Base-by-base conservation (phyloP, 2,888 invertebrate genomes). In the Unio pictorum region DNA sequence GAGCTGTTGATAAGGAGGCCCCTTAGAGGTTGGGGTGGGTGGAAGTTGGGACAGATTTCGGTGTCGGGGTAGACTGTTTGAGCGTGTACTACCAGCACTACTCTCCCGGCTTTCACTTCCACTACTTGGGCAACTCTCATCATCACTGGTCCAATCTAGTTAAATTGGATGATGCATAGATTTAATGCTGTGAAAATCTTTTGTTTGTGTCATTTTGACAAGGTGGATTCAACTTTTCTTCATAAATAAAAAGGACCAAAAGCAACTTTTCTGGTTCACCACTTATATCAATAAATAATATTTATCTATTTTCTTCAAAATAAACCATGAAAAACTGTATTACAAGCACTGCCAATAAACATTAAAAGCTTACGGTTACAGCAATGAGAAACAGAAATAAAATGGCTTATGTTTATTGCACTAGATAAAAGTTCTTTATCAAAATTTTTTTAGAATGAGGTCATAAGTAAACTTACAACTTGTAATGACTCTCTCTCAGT, bases 71-170 rank as follows among this genome's bases (percentile, higher is more conserved):
- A 75, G 74, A 64, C 71, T 66, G 15, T 72, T 75, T 45, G 84
- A 81, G 8, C 83, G 72, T 17, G 76, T 74, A 75, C 85, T 86
- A 28, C 85, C 86, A 1, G 86, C 86, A 75, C 87, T 88, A 68
- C 86, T 86, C 69, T 85, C 87, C 45, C 87, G 66, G 74, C 87
- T 88, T 72, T 87, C 85, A 78, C 85, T 85, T 61, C 83, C 86
- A 73, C 86, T 85, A 72, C 87, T 87, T 3, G 83, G 84, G 67
- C 80, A 84, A 65, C 84, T 85, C 61, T 85, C 85, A 64, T 88
- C 87, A 75, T 88, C 89, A 59, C 83, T 84, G 0, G 82, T 80
- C 84, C 86, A 86, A 18, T 83, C 87, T 79, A 67, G 17, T 67
- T 64, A 56, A 55, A 57, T 45, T 61, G 23, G 17, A 64, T n/a